phyloP scores from a whole-genome alignment of 2,113 vertebrate genomes.

The Salvelinus fontinalis region DNA sequence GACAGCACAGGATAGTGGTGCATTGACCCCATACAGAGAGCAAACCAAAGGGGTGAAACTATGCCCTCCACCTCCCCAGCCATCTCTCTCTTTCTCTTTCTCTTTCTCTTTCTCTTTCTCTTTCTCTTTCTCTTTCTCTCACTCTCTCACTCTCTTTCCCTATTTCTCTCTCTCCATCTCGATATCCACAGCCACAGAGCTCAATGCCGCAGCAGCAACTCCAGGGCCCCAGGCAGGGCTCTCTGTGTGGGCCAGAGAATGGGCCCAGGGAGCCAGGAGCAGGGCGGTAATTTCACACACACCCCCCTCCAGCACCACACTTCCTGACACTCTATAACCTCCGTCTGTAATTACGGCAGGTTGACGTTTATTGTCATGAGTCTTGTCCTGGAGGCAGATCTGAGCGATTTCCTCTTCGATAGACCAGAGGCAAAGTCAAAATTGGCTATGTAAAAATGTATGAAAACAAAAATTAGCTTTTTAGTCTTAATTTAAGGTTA shows the following conservation, averaged over 20 bases:
- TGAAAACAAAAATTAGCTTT: no score
- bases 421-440: no score
- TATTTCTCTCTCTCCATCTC: constrained; percentile 22
- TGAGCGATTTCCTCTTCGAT: no score
- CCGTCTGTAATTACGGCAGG: constrained; percentile 49
- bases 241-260: constrained; percentile 58
- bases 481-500: no score
- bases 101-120: no score
- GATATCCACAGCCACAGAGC: constrained; percentile 31
- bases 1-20: constrained; percentile 31
- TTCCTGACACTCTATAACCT: constrained; percentile 50
- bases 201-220: background rate
- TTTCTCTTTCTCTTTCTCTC: background rate
- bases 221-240: constrained; percentile 15
- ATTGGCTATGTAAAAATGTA: no score
- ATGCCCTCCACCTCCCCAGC: background rate
- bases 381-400: no score
- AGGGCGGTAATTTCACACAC: constrained; percentile 54
- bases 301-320: constrained; percentile 38
- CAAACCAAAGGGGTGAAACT: constrained; percentile 62
- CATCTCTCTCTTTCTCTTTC: background rate
- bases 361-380: no score
- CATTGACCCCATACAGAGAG: constrained; percentile 59
- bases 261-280: constrained; percentile 37
- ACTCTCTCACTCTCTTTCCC: constrained; percentile 10